phyloP scores from a whole-genome alignment of 2,888 invertebrate genomes.

The Ernsta delagoae region DNA sequence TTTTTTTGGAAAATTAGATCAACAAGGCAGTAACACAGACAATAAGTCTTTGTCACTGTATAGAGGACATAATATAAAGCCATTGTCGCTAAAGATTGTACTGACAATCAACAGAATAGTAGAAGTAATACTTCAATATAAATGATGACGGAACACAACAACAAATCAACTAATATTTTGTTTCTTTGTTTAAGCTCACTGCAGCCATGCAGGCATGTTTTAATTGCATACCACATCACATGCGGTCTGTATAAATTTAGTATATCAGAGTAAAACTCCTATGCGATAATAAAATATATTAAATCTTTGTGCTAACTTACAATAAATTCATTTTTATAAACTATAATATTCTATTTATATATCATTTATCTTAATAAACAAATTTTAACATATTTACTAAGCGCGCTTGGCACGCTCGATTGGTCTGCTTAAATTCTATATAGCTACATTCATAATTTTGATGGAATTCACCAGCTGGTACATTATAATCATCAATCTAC shows the following conservation, averaged over 20 bases:
- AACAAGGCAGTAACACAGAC: no score
- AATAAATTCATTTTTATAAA: constrained; percentile 83
- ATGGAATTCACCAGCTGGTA: constrained; percentile 54
- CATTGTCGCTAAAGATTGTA: constrained; percentile 3
- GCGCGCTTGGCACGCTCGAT: constrained; percentile 79
- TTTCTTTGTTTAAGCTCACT: constrained; percentile 65
- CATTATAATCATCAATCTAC: constrained; percentile 54
- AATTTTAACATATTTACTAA: constrained; percentile 65
- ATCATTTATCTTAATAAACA: constrained; percentile 64
- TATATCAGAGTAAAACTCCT: constrained; percentile 81
- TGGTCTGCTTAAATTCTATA: constrained; percentile 73
- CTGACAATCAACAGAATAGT: constrained; percentile 3
- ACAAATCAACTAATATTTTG: constrained; percentile 41
- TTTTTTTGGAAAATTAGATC: no score
- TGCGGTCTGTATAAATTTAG: constrained; percentile 78
- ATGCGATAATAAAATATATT: constrained; percentile 85
- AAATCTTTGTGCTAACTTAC: constrained; percentile 85
- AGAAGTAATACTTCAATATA: constrained; percentile 8
- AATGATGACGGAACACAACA: constrained; percentile 16
- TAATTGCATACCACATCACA: constrained; percentile 71
- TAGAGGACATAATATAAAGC: neutral
- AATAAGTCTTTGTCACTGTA: neutral
- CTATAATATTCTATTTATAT: constrained; percentile 76
- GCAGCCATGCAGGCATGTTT: constrained; percentile 62
- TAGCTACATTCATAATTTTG: constrained; percentile 54